Evolutionary conservation across 2,113 vertebrate species (phyloP).

Genomic region (Macrotis lagotis): DNA sequence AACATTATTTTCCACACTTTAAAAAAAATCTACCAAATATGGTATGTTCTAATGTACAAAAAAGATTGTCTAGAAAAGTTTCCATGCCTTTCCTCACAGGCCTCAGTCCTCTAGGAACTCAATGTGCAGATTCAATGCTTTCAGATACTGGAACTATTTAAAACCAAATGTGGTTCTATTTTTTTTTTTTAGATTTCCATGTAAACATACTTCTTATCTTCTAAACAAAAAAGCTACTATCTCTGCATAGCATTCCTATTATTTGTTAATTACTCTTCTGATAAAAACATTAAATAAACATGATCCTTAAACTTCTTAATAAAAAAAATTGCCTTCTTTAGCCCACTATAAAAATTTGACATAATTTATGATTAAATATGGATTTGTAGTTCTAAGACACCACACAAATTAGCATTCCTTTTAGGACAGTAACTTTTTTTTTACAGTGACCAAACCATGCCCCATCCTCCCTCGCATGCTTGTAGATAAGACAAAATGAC

Average conservation of each 20-base stretch:
- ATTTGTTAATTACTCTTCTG: conserved; percentile 25
- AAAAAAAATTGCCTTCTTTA: conserved; percentile 55
- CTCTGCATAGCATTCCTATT: conserved; percentile 13
- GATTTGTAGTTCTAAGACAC: conserved; percentile 3
- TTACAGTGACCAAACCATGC: conserved; percentile 32
- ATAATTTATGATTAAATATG: conserved; percentile 1
- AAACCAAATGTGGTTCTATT: conserved; percentile 39
- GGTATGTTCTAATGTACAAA: conserved; percentile 33
- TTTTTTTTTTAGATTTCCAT: conserved; percentile 40
- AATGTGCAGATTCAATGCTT: conserved; percentile 6
- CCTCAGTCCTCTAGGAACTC: not conserved
- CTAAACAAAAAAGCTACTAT: conserved; percentile 24
- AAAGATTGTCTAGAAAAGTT: not conserved
- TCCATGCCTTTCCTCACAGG: not conserved
- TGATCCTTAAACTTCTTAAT: conserved; percentile 54
- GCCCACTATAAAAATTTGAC: conserved; percentile 6
- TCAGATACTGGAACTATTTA: conserved; percentile 53
- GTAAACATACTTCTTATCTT: conserved; percentile 22
- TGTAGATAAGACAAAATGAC: conserved; percentile 84
- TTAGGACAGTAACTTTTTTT: conserved; percentile 20
- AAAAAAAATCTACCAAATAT: conserved; percentile 33
- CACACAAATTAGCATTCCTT: conserved; percentile 19
- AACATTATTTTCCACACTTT: conserved; percentile 20
- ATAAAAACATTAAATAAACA: conserved; percentile 58
- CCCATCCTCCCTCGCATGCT: conserved; percentile 80